Conservation (phyloP, 2,797 vertebrate species). For the Siniperca obscura region DNA sequence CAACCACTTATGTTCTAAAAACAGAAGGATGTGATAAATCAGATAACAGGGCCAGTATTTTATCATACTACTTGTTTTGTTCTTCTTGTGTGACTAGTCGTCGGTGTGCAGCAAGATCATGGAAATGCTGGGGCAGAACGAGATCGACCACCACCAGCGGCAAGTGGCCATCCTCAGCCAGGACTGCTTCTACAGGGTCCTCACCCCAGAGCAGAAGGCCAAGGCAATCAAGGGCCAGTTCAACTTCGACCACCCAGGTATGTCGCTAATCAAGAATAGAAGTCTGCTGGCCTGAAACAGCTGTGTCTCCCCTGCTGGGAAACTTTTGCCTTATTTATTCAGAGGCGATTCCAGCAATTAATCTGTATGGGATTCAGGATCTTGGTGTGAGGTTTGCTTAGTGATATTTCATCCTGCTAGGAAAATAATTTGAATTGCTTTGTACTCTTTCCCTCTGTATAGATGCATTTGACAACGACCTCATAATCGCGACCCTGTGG, state of each 20-base stretch:
- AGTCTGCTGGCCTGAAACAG: neutral
- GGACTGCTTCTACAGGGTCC: conserved; percentile 95
- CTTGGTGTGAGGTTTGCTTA: neutral
- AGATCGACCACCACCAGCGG: conserved; percentile 93
- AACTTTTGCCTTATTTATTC: neutral
- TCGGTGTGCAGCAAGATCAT: conserved; percentile 96
- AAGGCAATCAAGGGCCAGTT: conserved; percentile 95
- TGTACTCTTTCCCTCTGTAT: conserved; percentile 22
- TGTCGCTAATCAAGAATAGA: neutral
- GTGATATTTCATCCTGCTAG: neutral
- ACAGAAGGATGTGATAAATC: neutral
- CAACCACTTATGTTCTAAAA: too few relatives aligned
- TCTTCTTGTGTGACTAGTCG: conserved; percentile 79
- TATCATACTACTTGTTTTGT: neutral
- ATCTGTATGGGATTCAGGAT: neutral
- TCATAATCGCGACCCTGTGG: conserved; percentile 91
- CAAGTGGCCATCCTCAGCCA: conserved; percentile 97
- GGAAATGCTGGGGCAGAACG: conserved; percentile 94
- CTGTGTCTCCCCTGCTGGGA: neutral
- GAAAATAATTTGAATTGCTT: neutral
- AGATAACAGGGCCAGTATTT: neutral
- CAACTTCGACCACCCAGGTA: conserved; percentile 98
- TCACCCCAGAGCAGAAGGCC: conserved; percentile 93
- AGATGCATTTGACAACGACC: conserved; percentile 96
- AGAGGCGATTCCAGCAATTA: neutral